Evolutionary conservation across 1,140 invertebrate species (phyloP), one percentile per base, ranked within the genome.

Genomic region (Coelopa frigida): DNA sequence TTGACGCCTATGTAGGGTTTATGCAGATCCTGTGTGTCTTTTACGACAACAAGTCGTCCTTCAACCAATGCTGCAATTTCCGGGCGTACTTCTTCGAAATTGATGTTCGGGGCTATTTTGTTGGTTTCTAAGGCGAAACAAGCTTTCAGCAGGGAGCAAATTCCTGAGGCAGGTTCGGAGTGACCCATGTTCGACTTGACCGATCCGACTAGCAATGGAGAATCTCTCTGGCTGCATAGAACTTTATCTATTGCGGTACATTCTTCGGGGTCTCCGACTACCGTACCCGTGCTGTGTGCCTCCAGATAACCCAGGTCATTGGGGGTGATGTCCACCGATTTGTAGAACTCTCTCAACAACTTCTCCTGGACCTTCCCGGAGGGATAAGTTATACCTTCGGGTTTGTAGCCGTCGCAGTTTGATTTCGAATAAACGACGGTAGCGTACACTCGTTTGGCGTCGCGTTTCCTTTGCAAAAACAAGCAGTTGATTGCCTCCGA

Each of bases 171-270:
- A 6, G 90, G 84, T 70, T 98, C 94, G 1, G 87, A 79, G 66
- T 98, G 94, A 0, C 94, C 94, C 58, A 95, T 77, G 68, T 95
- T 96, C 0, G 91, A 92, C 64, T 98, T 98, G 1, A 94, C 77
- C 0, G 92, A 90, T 4, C 94, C 94, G 52, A 97, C 85, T 23
- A 78, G 68, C 0, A 98, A 72, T 0, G 92, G 87, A 2, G 70
- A 72, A 0, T 56, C 73, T 17, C 84, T 72, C 5, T 78, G 78
- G 4, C 74, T 78, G 49, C 85, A 88, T 57, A 95, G 84, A 3
- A 92, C 76, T 53, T 82, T 80, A 15, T 89, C 82, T 12, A 97
- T 81, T 0, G 89, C 86, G 55, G 81, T 78, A 2, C 91, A 64
- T 72, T 98, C 94, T 68, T 95, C 89, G 48, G 85, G 84, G 71